These are phyloP conservation scores for Heliconius hortense DNA, from an alignment of 2,888 invertebrate species.

Conservation along the genomic window DNA sequence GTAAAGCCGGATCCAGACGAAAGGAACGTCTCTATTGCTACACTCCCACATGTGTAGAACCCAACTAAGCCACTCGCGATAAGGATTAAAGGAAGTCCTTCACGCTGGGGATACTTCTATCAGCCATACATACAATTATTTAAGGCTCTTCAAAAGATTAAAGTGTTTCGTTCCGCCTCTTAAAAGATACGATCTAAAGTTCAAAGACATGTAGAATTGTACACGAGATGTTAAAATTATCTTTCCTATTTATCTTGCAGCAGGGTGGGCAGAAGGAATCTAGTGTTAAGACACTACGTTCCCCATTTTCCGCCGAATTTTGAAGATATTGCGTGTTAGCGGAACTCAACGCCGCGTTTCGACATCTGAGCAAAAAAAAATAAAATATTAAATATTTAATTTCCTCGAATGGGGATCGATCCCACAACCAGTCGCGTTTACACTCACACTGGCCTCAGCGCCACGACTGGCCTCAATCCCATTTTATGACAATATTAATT, in stretches of 20 bases:
- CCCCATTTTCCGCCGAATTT: no score
- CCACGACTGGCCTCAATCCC: no score
- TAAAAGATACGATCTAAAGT: slow-evolving; percentile 29
- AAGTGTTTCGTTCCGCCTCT: slow-evolving; percentile 40
- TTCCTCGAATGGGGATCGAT: no score
- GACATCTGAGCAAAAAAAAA: no score
- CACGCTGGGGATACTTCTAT: slow-evolving; percentile 28
- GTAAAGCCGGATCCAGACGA: not conserved
- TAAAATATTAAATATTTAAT: no score
- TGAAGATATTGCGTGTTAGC: no score
- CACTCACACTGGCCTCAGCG: no score
- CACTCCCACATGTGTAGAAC: slow-evolving; percentile 13
- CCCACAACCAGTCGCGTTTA: no score
- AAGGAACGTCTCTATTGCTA: slow-evolving; percentile 11
- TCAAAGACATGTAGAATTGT: slow-evolving; percentile 30
- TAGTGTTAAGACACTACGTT: no score
- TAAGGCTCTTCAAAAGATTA: slow-evolving; percentile 32
- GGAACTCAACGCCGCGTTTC: no score
- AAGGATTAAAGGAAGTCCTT: slow-evolving; percentile 31
- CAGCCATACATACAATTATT: slow-evolving; percentile 33
- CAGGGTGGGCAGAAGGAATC: no score
- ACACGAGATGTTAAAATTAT: slow-evolving; percentile 15
- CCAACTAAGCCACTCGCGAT: slow-evolving; percentile 25
- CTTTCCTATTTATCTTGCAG: not conserved
- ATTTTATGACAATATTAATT: slow-evolving; percentile 10